Base-by-base conservation (phyloP, 2,888 invertebrate species). In the Colostygia pectinataria region DNA sequence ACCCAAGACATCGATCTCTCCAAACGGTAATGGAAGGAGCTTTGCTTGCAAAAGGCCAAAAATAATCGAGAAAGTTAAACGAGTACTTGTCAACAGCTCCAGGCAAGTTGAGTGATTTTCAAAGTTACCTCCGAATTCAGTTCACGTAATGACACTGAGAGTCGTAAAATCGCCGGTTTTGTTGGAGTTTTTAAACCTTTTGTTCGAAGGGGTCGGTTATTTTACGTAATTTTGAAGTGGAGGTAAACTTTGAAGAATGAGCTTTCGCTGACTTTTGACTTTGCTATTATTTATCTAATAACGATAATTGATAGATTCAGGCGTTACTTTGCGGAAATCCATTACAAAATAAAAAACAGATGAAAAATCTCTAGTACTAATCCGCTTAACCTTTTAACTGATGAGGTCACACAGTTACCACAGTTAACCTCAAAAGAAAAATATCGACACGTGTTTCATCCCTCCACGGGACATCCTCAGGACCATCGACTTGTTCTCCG, bases 41-140 rank as follows among this genome's bases (percentile, higher is more conserved):
- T 9, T 25, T 33, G 25, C 32, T 45, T 31, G 38, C 39, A 55
- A 48, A 29, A 46, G 38, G 8, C 29, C 33, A 46, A 52, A 52
- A 42, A 52, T 78, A 80, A 80, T 80, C 73, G 77, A 62, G 38
- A 63, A 80, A 80, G 77, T 82, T 83, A 64, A 75, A 75, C 72
- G 72, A 77, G 71, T 61, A 59, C 68, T 77, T 80, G 80, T 81
- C 81, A 77, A 73, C 76, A 71, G 63, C 62, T 71, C 48, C 62
- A 61, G 64, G 59, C 52, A 55, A 61, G 65, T 69, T 74, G 75
- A 81, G 72, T 77, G 81, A 80, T 79, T 66, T 61, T 53, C 56
- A 42, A 61, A 64, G 53, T 59, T 55, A 47, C 58, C 58, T 58
- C 54, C 43, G 48, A 43, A 55, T 58, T 53, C 56, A 53, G 58